A percentile compares a stretch with the other conserved stretches of the same genome.
These are phyloP conservation scores for Venturia canescens DNA, from an alignment of 1,140 invertebrate genomes.

Conservation along the genomic window DNA sequence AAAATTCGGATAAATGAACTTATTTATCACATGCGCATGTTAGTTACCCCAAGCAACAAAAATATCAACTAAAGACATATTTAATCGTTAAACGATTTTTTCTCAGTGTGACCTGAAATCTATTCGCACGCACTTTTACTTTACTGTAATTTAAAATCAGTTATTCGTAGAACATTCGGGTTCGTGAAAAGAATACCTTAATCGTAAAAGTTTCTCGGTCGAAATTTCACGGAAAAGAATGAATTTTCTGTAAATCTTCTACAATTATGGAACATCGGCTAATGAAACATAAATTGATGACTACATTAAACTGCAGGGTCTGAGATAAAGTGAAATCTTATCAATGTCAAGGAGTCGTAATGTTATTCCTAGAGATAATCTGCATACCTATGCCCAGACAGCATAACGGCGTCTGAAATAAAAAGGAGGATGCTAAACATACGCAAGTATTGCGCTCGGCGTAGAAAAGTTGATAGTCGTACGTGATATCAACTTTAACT, in stretches of 20 bases:
- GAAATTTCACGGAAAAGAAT: not conserved
- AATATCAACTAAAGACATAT: too few species aligned
- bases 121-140: too few species aligned
- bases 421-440: slow-evolving; percentile 1
- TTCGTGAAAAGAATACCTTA: too few species aligned
- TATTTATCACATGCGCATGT: too few species aligned
- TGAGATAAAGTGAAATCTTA: not conserved
- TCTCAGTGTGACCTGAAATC: too few species aligned
- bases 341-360: not conserved
- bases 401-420: not conserved
- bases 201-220: too few species aligned
- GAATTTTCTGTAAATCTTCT: not conserved
- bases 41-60: too few species aligned
- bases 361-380: not conserved
- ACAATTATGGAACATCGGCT: too few species aligned
- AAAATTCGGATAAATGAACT: too few species aligned
- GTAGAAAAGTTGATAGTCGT: not conserved
- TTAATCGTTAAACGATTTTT: too few species aligned
- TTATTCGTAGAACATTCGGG: too few species aligned
- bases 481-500: slow-evolving; percentile 7
- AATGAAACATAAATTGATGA: not conserved
- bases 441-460: not conserved
- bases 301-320: not conserved
- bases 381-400: not conserved
- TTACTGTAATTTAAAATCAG: too few species aligned